phyloP scores from a whole-genome alignment of 2,113 vertebrate species.

The Hylia prasina region DNA sequence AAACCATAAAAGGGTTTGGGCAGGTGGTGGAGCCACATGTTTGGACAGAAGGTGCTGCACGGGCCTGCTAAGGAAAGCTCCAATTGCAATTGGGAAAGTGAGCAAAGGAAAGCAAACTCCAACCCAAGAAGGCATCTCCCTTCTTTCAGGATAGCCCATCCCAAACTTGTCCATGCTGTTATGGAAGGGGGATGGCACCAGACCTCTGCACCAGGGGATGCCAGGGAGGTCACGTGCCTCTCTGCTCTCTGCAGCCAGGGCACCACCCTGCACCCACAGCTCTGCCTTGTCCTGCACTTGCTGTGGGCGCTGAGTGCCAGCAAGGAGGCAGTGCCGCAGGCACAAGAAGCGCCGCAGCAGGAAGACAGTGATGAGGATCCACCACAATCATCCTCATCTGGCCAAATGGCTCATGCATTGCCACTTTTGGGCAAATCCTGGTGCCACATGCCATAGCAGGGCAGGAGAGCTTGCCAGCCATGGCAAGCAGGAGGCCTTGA shows the following conservation, averaged over 20 bases:
- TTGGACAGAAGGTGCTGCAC: background rate
- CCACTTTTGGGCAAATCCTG: background rate
- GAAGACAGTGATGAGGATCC: background rate
- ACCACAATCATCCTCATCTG: background rate
- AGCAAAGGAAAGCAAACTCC: background rate
- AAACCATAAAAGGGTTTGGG: background rate
- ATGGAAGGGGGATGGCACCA: background rate
- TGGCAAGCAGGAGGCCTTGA: background rate
- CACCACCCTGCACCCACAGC: background rate
- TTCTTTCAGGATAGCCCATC: background rate
- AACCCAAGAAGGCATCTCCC: background rate
- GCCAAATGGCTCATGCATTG: rapidly evolving
- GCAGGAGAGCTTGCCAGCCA: background rate
- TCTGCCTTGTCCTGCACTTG: background rate
- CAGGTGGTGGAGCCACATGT: rapidly evolving
- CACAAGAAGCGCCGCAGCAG: background rate
- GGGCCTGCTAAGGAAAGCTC: too few relatives aligned
- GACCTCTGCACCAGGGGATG: background rate
- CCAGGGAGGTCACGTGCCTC: background rate
- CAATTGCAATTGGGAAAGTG: background rate
- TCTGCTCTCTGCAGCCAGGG: background rate
- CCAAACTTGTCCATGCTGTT: background rate
- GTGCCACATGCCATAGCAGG: background rate
- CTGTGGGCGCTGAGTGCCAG: too few relatives aligned
- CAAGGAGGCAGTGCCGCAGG: background rate